Percentiles rank a stretch among this genome's conserved stretches.
Evolutionary conservation across 1,140 invertebrate genomes (phyloP).

Genomic region (Drosophila nigromelanica): DNA sequence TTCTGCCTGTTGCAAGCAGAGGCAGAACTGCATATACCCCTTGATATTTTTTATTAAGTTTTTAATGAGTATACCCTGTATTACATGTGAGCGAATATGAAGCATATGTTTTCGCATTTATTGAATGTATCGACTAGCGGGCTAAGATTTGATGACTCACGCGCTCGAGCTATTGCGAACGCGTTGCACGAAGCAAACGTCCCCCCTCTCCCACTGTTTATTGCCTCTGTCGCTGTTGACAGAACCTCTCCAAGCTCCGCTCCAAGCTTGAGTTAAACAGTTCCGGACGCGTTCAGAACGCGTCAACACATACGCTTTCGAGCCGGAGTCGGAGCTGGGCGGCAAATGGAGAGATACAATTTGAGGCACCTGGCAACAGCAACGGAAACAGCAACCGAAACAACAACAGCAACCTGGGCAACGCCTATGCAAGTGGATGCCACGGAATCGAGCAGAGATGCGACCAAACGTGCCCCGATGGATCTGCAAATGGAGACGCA

Average conservation of each 20-base stretch:
- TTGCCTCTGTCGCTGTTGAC: background rate
- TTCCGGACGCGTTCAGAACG: conserved; percentile 2
- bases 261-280: background rate
- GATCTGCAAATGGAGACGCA: background rate
- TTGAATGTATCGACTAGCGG: background rate
- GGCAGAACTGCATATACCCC: too few relatives aligned
- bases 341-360: conserved; percentile 1
- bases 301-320: conserved; percentile 3
- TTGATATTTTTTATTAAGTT: too few relatives aligned
- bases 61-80: background rate
- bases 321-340: background rate
- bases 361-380: background rate
- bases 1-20: too few relatives aligned
- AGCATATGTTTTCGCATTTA: conserved; percentile 10
- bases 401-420: background rate
- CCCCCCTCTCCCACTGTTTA: too few relatives aligned
- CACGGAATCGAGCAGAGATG: background rate
- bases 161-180: too few relatives aligned
- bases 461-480: background rate
- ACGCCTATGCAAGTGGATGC: background rate
- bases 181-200: too few relatives aligned
- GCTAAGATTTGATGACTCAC: background rate
- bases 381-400: too few relatives aligned
- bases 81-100: background rate
- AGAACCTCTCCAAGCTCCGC: background rate